phyloP scores from a whole-genome alignment of 2,797 vertebrate species.

The Pteropus rufus region DNA sequence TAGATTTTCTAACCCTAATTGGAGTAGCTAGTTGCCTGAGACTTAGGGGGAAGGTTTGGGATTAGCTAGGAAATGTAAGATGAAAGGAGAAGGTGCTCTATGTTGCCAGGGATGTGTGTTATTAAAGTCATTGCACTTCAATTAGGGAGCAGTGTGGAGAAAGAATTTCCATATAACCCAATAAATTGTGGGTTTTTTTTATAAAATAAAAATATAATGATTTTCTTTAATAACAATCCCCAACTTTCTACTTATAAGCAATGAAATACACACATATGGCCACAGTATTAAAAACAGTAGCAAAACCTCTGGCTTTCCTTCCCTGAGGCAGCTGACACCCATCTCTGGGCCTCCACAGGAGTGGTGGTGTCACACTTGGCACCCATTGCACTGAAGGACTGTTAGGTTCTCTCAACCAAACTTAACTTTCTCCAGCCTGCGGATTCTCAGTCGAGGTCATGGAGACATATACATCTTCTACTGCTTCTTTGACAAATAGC shows the following conservation, averaged over 20 bases:
- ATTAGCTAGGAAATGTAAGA: neutral
- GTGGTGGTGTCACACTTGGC: fast-evolving
- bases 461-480: neutral
- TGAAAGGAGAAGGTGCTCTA: neutral
- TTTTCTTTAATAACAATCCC: neutral
- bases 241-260: neutral
- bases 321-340: neutral
- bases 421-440: neutral
- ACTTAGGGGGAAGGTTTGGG: neutral
- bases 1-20: neutral
- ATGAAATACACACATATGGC: neutral
- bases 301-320: neutral
- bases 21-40: neutral
- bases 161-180: neutral
- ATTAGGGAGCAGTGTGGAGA: neutral
- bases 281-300: neutral
- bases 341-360: fast-evolving
- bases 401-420: neutral
- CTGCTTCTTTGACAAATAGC: neutral
- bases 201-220: neutral
- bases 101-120: neutral
- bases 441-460: neutral
- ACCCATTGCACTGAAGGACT: fast-evolving
- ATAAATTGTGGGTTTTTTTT: neutral
- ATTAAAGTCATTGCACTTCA: neutral